Evolutionary conservation across 2,113 vertebrate species (phyloP), one percentile per base, ranked within the genome.

Genomic region (Syrmaticus mikado): DNA sequence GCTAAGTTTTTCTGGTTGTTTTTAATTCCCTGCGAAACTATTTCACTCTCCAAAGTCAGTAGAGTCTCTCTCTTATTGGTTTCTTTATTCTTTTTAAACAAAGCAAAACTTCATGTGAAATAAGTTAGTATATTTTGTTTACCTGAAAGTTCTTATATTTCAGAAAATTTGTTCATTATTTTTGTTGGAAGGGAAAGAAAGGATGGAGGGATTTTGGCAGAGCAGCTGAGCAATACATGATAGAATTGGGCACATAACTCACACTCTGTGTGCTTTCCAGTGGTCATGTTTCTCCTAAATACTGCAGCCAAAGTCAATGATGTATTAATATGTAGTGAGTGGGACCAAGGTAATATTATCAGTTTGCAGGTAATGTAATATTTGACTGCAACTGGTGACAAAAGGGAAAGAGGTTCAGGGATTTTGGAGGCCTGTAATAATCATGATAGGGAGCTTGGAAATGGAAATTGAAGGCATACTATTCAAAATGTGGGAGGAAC

Each of bases 271-370:
- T 46, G 14, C 19, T 87, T 65, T 76, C 38, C 17, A 57, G 38
- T 52, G 10, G 17, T 55, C 7, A 11, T 13, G 8, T 82, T 79
- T 70, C 28, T 10, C 20, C n/a, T 75, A 41, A 57, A 75, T 87
- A 46, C 12, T 0, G 0, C 17, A 55, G 43, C 16, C 25, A 25
- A 38, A 87, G 36, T 68, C 5, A 11, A 7, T 30, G 30, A 4
- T 11, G 4, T 22, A 13, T 72, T 62, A 57, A 32, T 45, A 55
- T 1, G 4, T 40, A 30, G 18, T 10, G 12, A 3, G 7, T 53
- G 16, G 43, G 38, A 52, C 58, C 46, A 62, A 57, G 45, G 34
- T 27, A 67, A 46, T 41, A 18, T 25, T 32, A 4, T 60, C 8
- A 27, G 6, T 30, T 68, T 65, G 52, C 12, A 46, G 11, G n/a